These are phyloP conservation scores for Empis stercorea DNA, from an alignment of 2,888 invertebrate species.

Conservation along the genomic window DNA sequence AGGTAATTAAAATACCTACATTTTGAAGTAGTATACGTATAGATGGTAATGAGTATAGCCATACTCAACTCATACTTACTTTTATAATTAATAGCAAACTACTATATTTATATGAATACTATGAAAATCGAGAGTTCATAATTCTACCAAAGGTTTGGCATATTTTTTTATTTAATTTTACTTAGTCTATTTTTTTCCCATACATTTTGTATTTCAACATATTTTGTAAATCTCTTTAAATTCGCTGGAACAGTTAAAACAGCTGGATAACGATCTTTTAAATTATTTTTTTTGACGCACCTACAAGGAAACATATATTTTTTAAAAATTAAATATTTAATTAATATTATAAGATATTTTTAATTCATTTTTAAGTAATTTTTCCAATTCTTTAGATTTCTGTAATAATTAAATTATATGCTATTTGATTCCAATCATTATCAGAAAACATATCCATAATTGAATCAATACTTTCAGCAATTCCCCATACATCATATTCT, in stretches of 20 bases:
- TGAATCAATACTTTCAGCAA: slow-evolving; percentile 62
- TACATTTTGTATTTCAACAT: too few relatives aligned
- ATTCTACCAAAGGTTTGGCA: too few relatives aligned
- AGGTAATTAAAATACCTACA: too few relatives aligned
- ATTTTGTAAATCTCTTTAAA: slow-evolving; percentile 56
- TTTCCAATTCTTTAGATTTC: slow-evolving; percentile 43
- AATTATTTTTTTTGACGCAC: slow-evolving; percentile 45
- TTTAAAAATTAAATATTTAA: too few relatives aligned
- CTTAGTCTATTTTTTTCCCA: too few relatives aligned
- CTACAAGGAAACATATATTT: slow-evolving; percentile 33
- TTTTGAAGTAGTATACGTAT: too few relatives aligned
- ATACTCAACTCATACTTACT: too few relatives aligned
- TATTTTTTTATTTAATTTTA: too few relatives aligned
- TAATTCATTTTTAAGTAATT: slow-evolving; percentile 54
- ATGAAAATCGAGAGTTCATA: too few relatives aligned
- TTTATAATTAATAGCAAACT: too few relatives aligned
- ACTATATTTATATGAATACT: too few relatives aligned
- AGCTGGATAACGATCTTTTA: slow-evolving; percentile 55
- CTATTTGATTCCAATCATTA: slow-evolving; percentile 55
- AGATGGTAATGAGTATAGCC: too few relatives aligned
- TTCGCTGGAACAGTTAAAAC: slow-evolving; percentile 57
- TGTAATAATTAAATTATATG: slow-evolving; percentile 50
- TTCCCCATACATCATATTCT: slow-evolving; percentile 55
- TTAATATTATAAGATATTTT: slow-evolving; percentile 12
- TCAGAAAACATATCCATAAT: slow-evolving; percentile 66